These are phyloP conservation scores for Echinarachnius parma DNA, from an alignment of 53 echinoderm and acorn worm species.

Conservation along the genomic window DNA sequence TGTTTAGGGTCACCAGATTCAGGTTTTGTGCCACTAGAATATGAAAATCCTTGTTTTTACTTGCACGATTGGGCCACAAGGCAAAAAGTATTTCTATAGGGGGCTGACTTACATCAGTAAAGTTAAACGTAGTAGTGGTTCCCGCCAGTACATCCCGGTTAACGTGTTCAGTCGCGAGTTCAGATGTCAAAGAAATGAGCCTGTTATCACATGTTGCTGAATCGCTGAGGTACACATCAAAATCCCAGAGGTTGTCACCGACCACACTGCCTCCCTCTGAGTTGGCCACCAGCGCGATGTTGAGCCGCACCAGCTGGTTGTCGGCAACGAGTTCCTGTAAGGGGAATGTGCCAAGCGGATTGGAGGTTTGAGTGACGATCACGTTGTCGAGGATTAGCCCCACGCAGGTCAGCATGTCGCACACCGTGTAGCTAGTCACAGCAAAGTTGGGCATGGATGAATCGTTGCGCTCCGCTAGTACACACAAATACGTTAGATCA, in stretches of 20 bases:
- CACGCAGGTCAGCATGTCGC: constrained; percentile 29
- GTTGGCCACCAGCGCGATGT: neutral
- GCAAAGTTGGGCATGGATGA: constrained; percentile 4
- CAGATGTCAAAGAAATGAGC: too few species aligned
- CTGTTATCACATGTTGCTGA: neutral
- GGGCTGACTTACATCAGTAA: too few species aligned
- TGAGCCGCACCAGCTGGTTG: neutral
- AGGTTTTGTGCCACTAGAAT: too few species aligned
- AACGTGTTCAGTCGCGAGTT: too few species aligned
- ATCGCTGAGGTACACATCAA: constrained; percentile 13
- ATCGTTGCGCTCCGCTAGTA: neutral
- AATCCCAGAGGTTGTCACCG: constrained; percentile 11
- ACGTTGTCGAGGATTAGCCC: constrained; percentile 15
- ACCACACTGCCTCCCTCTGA: neutral
- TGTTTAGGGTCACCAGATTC: too few species aligned
- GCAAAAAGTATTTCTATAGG: too few species aligned
- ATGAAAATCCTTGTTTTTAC: too few species aligned
- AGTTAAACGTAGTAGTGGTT: too few species aligned
- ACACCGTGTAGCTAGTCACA: constrained; percentile 33
- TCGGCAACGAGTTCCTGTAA: neutral
- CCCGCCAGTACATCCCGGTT: too few species aligned
- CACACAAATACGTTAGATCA: constrained; percentile 29
- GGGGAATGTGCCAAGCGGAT: neutral
- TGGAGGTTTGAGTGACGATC: neutral
- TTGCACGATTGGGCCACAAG: too few species aligned